These are phyloP conservation scores for Podilymbus podiceps DNA, from an alignment of 2,113 vertebrate genomes.

Conservation along the genomic window DNA sequence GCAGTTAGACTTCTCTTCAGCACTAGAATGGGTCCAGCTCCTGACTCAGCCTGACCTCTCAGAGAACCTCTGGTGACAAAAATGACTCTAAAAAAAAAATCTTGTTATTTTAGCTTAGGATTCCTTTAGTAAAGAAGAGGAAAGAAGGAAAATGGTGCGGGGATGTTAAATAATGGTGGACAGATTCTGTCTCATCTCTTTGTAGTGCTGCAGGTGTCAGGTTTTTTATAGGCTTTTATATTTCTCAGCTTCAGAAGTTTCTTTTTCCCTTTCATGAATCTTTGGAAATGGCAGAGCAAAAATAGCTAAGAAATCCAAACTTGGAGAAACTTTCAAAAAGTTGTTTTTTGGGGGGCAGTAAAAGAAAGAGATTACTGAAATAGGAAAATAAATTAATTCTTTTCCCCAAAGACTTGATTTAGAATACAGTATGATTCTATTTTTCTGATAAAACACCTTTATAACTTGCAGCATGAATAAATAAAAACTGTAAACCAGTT, in stretches of 20 bases:
- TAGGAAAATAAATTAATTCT: not conserved
- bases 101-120: not conserved
- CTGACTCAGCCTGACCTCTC: not conserved
- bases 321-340: not conserved
- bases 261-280: not conserved
- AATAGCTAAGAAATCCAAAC: not conserved
- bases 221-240: not conserved
- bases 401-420: not conserved
- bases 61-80: not conserved
- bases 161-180: not conserved
- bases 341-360: not conserved
- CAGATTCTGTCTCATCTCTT: not conserved
- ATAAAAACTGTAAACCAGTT: not conserved
- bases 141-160: not conserved
- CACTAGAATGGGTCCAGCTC: not conserved
- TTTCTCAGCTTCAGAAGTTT: not conserved
- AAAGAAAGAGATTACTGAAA: not conserved
- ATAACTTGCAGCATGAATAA: not conserved
- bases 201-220: not conserved
- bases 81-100: not conserved
- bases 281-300: not conserved
- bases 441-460: not conserved
- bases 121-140: not conserved
- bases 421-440: not conserved
- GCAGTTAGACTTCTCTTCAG: not conserved